Evolutionary conservation across 2,797 vertebrate genomes (phyloP).

Genomic region (Sebastolobus altivelis): DNA sequence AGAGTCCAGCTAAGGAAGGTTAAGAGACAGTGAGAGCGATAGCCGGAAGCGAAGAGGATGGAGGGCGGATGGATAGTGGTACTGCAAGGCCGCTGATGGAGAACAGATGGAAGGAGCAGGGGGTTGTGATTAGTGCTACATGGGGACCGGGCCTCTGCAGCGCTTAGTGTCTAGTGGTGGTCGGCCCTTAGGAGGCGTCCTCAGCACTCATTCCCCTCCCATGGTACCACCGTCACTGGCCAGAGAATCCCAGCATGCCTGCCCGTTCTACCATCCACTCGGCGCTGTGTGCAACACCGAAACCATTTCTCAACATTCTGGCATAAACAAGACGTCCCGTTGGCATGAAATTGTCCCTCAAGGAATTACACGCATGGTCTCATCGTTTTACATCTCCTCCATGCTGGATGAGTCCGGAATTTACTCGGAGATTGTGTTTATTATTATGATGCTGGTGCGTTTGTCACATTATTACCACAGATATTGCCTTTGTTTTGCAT

Average conservation of each 20-base stretch:
- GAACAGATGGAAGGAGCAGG: slow-evolving; percentile 83
- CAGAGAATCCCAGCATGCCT: slow-evolving; percentile 70
- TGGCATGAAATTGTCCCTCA: slow-evolving; percentile 69
- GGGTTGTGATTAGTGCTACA: slow-evolving; percentile 82
- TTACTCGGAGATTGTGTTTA: slow-evolving; percentile 39
- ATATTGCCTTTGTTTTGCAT: slow-evolving; percentile 49
- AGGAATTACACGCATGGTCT: slow-evolving; percentile 76
- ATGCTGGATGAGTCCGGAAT: slow-evolving; percentile 57
- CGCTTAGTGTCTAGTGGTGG: slow-evolving; percentile 67
- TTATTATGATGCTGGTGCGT: slow-evolving; percentile 42
- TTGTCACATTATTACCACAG: slow-evolving; percentile 62
- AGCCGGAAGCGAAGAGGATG: slow-evolving; percentile 56
- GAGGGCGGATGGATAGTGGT: slow-evolving; percentile 50
- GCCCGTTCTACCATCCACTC: slow-evolving; percentile 49
- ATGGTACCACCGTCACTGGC: slow-evolving; percentile 59
- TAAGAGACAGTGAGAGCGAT: slow-evolving; percentile 48
- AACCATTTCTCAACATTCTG: slow-evolving; percentile 69
- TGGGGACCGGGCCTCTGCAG: slow-evolving; percentile 68
- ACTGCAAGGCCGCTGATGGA: slow-evolving; percentile 71
- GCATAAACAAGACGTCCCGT: slow-evolving; percentile 77
- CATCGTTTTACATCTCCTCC: slow-evolving; percentile 69
- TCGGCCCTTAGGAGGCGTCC: slow-evolving; percentile 71
- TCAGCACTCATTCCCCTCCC: slow-evolving; percentile 62
- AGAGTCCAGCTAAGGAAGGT: slow-evolving; percentile 44
- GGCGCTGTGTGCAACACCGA: slow-evolving; percentile 37